Percentiles rank a stretch among this genome's conserved stretches.
Evolutionary conservation across 2,113 vertebrate species (phyloP).

Genomic region (Callithrix jacchus): DNA sequence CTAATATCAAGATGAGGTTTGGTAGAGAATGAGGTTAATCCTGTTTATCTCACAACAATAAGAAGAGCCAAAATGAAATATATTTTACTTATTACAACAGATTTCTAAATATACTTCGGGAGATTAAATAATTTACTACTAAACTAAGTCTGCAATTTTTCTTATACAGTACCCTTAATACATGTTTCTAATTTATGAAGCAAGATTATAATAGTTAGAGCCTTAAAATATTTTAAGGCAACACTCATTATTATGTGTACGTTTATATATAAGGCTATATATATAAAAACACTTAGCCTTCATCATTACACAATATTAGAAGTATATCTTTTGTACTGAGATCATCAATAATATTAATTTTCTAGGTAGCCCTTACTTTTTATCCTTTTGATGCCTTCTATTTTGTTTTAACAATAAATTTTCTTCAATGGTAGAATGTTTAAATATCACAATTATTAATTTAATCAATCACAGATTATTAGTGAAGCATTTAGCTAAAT

Average conservation of each 20-base stretch:
- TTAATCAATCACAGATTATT: neutral
- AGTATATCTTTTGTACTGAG: neutral
- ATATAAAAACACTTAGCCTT: neutral
- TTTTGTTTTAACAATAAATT: neutral
- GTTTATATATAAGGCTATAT: neutral
- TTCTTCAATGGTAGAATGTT: neutral
- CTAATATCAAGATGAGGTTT: constrained; percentile 44
- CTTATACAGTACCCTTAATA: neutral
- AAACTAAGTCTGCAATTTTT: constrained; percentile 37
- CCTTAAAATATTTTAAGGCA: neutral
- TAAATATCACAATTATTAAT: neutral
- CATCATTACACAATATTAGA: neutral
- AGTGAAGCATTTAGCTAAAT: neutral
- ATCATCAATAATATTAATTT: neutral
- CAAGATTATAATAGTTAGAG: neutral
- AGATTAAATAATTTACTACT: constrained; percentile 54
- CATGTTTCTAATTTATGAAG: constrained; percentile 25
- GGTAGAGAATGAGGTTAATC: constrained; percentile 59
- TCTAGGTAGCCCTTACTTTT: neutral
- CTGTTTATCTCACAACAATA: constrained; percentile 63
- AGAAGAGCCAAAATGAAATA: constrained; percentile 54
- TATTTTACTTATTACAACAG: constrained; percentile 59
- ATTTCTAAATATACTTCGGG: constrained; percentile 54
- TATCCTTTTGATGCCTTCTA: neutral
- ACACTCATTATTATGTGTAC: neutral